Base-by-base conservation (phyloP, 2,888 invertebrate genomes). In the Oxyteleia sp. region DNA sequence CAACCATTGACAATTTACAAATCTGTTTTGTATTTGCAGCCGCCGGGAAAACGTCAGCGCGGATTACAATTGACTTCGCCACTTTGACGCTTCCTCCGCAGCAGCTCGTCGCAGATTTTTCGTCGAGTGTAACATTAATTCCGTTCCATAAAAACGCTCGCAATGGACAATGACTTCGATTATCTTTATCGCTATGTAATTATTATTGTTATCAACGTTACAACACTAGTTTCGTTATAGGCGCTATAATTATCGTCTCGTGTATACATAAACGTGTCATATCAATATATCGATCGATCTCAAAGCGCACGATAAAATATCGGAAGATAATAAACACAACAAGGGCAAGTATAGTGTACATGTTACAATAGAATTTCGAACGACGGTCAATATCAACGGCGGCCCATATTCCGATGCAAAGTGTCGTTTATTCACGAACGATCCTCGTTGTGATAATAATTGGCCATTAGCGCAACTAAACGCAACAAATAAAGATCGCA, bases 301-400 rank as follows among this genome's bases (percentile, higher is more conserved):
- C 69, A 82, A 91, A 91, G 91, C 90, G 90, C 90, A 88, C 91
- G 90, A 93, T 92, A 92, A 91, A 93, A 92, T 92, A 92, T 92
- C 88, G 89, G 91, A 89, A 89, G 87, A 87, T 89, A 90, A 89
- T 90, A 91, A 92, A 92, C 92, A 92, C 91, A 93, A 93, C 92
- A 92, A 92, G 89, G 91, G 90, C 90, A 90, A 90, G 88, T 90
- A 87, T 86, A 90, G 82, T 85, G 80, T 88, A 69, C 81, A 75
- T 51, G 80, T 69, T 89, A 90, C 87, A 88, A 91, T 92, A 91
- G 87, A 91, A 91, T 90, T 91, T 90, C 78, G 88, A 90, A 90
- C 88, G 91, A 89, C 88, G 87, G 87, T 90, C 90, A 88, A 91
- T 91, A 90, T 51, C 72, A 74, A 74, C 72, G 63, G 53, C 45